Base-by-base conservation (phyloP, 2,113 vertebrate genomes). In the Perca fluviatilis region DNA sequence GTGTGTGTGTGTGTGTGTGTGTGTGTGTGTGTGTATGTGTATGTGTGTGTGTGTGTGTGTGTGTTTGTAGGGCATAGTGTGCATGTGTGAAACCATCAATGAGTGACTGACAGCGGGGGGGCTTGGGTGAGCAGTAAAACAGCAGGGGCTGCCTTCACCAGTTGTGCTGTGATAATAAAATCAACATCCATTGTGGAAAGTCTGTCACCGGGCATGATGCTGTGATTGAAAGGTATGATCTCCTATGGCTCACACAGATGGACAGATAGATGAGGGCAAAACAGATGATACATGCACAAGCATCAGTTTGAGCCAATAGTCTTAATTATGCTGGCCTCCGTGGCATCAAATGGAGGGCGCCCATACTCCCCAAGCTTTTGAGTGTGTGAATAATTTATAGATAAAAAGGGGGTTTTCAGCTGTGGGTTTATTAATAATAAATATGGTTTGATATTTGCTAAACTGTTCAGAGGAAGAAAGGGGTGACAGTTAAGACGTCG, bases 361-460 rank as follows among this genome's bases (percentile, higher is more conserved):
- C 81, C 74, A 76, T 86, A 74, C 84, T 91, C 92, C 92, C 89
- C 11, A 66, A 94, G 90, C 92, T 93, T 90, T 90, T 91, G 80
- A 90, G 87, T 6, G 43, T 74, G 74, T 95, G 74, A 94, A 95
- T 95, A 89, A 95, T 95, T 94, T 60, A 95, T 91, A 67, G 57
- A 86, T 87, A 89, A 91, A 94, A 93, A 82, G 79, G 87, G 89
- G 76, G 33, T 84, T 92, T 94, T 93, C 87, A 89, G 83, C 84
- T 88, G 86, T 83, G 85, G 91, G 87, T 92, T 94, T 94, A 94
- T 96, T 95, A 95, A 96, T 95, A 95, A 95, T 95, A 91, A 91
- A 96, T 95, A 90, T 83, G 84, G 89, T 94, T 95, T 95, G 94
- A 96, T 96, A 96, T 95, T 95, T 96, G 95, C 94, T 95, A 95